Evolutionary conservation across 2,113 vertebrate species (phyloP).

Genomic region (Lagenorhynchus albirostris): DNA sequence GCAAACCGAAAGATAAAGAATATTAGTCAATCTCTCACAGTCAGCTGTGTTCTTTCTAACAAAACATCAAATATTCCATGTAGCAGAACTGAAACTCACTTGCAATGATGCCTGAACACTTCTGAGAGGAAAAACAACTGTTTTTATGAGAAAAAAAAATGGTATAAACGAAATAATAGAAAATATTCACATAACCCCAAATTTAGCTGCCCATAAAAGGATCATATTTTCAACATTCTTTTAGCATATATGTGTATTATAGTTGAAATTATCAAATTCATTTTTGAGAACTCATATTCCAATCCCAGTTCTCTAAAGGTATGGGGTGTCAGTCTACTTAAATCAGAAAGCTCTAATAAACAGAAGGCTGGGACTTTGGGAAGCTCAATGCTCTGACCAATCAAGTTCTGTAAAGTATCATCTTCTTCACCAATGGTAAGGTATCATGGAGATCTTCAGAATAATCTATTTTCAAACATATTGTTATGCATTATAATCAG

Average conservation of each 20-base stretch:
- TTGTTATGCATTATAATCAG: neutral
- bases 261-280: constrained; percentile 17
- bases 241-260: neutral
- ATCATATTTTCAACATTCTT: constrained; percentile 21
- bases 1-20: constrained; percentile 15
- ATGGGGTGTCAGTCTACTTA: neutral
- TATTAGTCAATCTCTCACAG: neutral
- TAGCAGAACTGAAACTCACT: constrained; percentile 3
- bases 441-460: neutral
- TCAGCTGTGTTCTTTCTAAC: constrained; percentile 12
- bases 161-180: constrained; percentile 11
- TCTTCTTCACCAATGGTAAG: neutral
- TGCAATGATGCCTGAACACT: neutral
- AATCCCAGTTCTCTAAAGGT: neutral
- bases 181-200: constrained; percentile 27
- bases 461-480: constrained; percentile 20
- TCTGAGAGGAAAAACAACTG: constrained; percentile 55
- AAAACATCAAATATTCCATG: neutral
- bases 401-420: neutral
- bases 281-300: constrained; percentile 7
- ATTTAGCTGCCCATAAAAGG: constrained; percentile 4
- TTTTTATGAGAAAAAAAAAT: constrained; percentile 10
- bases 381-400: neutral
- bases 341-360: neutral
- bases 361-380: neutral